phyloP scores from a whole-genome alignment of 2,797 vertebrate genomes.

The Heterohyrax brucei region DNA sequence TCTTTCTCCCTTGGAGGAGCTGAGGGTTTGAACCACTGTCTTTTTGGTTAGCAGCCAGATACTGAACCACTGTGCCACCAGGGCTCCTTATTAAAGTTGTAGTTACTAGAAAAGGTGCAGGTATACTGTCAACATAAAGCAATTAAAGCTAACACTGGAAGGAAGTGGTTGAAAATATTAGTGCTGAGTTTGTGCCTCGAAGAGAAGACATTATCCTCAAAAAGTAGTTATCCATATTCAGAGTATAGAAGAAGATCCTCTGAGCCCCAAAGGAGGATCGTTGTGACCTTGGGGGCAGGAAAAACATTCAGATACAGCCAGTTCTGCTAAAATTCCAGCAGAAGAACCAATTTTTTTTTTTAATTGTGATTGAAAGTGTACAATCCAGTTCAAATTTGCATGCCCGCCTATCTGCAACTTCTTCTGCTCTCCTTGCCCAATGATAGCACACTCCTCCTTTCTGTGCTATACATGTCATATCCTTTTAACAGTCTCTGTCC shows the following conservation, averaged over 20 bases:
- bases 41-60: too few relatives aligned
- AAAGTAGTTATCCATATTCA: slow-evolving; percentile 17
- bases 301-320: slow-evolving; percentile 42
- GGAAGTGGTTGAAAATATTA: slow-evolving; percentile 19
- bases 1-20: too few relatives aligned
- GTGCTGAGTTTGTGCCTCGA: background rate
- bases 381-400: too few relatives aligned
- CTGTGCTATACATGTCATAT: too few relatives aligned
- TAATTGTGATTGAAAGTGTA: too few relatives aligned
- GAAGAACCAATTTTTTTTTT: background rate
- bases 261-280: background rate
- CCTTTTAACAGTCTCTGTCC: too few relatives aligned
- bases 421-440: too few relatives aligned
- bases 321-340: slow-evolving; percentile 64
- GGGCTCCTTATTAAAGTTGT: background rate
- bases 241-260: background rate
- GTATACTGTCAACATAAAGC: background rate
- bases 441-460: too few relatives aligned
- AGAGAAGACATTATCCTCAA: background rate
- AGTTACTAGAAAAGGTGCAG: background rate
- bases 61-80: background rate
- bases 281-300: background rate
- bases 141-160: slow-evolving; percentile 43
- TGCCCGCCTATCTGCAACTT: too few relatives aligned
- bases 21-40: too few relatives aligned